Evolutionary conservation across 1,140 invertebrate genomes (phyloP).

Genomic region (Diploscapter pachys): DNA sequence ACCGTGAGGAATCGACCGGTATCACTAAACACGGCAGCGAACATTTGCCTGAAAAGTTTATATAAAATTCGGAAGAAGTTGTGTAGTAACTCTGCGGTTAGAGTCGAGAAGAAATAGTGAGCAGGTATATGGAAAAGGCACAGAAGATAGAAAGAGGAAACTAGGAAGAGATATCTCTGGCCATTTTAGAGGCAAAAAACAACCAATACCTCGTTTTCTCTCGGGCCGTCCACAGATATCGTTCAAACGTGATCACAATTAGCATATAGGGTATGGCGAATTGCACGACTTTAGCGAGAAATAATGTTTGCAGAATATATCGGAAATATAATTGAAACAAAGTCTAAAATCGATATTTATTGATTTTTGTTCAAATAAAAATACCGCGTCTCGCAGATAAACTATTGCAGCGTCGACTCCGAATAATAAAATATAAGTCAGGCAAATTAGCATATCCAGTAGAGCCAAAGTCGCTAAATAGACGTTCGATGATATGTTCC

Average conservation of each 20-base stretch:
- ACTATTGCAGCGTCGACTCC: constrained; percentile 28
- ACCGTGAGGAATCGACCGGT: constrained; percentile 21
- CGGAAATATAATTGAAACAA: constrained; percentile 31
- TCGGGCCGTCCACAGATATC: constrained; percentile 28
- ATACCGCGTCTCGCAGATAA: constrained; percentile 20
- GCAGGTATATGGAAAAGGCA: no score
- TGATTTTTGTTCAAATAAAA: background rate
- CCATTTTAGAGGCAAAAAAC: background rate
- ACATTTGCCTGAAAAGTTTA: constrained; percentile 13
- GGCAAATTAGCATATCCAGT: constrained; percentile 20
- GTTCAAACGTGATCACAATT: constrained; percentile 29
- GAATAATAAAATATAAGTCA: constrained; percentile 30
- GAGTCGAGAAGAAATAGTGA: no score
- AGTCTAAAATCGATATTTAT: constrained; percentile 3
- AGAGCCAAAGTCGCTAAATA: constrained; percentile 21
- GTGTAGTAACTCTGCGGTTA: no score
- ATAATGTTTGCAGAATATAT: constrained; percentile 29
- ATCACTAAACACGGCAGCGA: constrained; percentile 26
- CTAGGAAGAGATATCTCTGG: no score
- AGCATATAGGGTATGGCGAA: constrained; percentile 35
- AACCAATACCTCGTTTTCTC: constrained; percentile 20
- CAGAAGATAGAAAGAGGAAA: no score
- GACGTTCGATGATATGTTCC: constrained; percentile 24
- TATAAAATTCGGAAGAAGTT: no score
- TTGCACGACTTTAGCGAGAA: constrained; percentile 34